A percentile compares a stretch with the other conserved stretches of the same genome.
These are phyloP conservation scores for Sminthopsis crassicaudata DNA, from an alignment of 2,113 vertebrate species.

Conservation along the genomic window DNA sequence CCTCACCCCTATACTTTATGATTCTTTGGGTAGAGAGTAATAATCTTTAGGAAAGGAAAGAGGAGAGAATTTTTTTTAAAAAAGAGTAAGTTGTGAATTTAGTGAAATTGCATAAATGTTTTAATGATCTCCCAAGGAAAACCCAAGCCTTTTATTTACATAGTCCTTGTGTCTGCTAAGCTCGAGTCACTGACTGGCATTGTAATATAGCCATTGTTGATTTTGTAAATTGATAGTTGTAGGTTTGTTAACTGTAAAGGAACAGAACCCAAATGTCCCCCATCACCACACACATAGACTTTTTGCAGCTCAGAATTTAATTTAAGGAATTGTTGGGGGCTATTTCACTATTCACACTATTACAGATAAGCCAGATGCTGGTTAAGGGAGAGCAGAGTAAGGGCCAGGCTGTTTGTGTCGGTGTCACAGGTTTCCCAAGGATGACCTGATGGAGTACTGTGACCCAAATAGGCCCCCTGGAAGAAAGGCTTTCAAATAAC, in stretches of 20 bases:
- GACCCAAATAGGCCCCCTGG: neutral
- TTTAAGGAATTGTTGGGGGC: neutral
- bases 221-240: constrained; percentile 9
- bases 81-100: neutral
- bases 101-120: neutral
- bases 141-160: neutral
- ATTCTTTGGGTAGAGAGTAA: neutral
- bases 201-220: neutral
- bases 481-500: neutral
- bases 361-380: neutral
- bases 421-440: neutral
- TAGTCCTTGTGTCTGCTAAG: neutral
- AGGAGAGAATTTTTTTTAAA: constrained; percentile 25
- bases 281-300: neutral
- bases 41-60: constrained; percentile 26
- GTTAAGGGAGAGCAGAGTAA: neutral
- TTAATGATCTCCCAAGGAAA: neutral
- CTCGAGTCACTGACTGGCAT: neutral
- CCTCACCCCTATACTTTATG: neutral
- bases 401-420: neutral
- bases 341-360: neutral
- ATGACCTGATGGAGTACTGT: neutral
- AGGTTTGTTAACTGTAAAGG: constrained; percentile 27
- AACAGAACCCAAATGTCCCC: neutral
- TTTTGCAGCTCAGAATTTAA: neutral